Evolutionary conservation across 2,888 invertebrate genomes (phyloP), one percentile per base, ranked within the genome.

Genomic region (Agonopterix subpropinquella): DNA sequence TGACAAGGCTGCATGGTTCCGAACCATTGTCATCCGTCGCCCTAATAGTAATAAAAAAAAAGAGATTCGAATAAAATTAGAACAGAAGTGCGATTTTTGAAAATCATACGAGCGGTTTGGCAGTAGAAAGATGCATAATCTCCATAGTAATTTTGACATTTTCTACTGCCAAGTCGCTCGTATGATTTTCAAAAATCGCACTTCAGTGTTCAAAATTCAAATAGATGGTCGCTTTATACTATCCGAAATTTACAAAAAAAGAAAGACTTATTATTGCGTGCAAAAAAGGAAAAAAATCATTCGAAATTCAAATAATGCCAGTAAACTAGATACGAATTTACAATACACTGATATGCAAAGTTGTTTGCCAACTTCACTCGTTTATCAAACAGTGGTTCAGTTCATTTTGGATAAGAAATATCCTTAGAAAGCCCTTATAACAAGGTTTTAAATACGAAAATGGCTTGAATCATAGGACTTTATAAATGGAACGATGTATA

Each of bases 311-410:
- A 28, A 28, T 5, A 28, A 28, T 7, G 5, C 28, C 28, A 28
- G 28, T 28, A 7, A 28, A 28, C 28, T 28, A 28, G 28, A 28
- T 51, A 37, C 47, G 43, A 47, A 43, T 41, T 49, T 50, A 41
- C 47, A 41, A 48, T 48, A 44, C 36, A 11, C n/a, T n/a, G 67
- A 68, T 67, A 67, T 70, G 68, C 67, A 67, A 65, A 68, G 62
- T 58, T 62, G 61, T 61, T 61, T 59, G 64, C 57, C 52, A 55
- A 62, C 58, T 54, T 53, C 52, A 53, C 51, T 52, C 56, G 54
- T 63, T 64, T 57, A 62, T 67, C 64, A 67, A 54, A 52, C 47
- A n/a, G 47, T 53, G 47, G 42, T 28, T 28, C 5, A 5, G 7
- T 28, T 28, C 28, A 7, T 5, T 28, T 9, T n/a, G 39, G n/a